Conservation (phyloP, 30 jellyfish, hydroid and myxozoan species). For the Chironex yamaguchii region DNA sequence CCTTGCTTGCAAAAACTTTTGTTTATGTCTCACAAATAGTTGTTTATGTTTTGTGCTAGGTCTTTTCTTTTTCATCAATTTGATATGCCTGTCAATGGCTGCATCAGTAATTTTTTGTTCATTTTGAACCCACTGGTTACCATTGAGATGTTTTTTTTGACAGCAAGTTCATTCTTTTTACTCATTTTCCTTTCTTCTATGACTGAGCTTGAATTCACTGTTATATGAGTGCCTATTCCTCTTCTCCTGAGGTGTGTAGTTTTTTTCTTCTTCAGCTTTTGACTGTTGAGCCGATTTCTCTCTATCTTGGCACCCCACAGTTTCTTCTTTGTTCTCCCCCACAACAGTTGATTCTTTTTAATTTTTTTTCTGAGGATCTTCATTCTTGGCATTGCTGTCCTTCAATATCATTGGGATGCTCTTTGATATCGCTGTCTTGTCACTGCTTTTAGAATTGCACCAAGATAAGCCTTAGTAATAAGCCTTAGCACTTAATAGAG, state of each 20-base stretch:
- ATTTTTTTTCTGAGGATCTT: constrained; percentile 21
- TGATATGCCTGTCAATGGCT: constrained; percentile 25
- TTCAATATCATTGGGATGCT: constrained; percentile 22
- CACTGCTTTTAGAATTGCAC: constrained; percentile 35
- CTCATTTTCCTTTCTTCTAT: neutral
- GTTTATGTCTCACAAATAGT: constrained; percentile 6
- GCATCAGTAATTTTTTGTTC: constrained; percentile 43
- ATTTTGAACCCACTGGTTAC: constrained; percentile 48
- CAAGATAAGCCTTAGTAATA: no score
- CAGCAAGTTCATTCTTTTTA: neutral
- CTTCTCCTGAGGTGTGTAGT: constrained; percentile 16
- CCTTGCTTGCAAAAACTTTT: constrained; percentile 28
- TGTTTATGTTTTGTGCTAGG: constrained; percentile 41
- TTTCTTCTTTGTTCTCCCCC: constrained; percentile 39
- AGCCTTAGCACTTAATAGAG: no score
- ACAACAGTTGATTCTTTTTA: constrained; percentile 52
- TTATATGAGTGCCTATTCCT: constrained; percentile 43
- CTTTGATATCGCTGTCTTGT: constrained; percentile 26
- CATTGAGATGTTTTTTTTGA: no score
- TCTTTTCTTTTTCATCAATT: constrained; percentile 23
- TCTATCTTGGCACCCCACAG: constrained; percentile 39
- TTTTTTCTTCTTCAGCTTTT: constrained; percentile 34
- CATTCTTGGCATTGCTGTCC: constrained; percentile 29
- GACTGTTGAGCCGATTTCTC: constrained; percentile 49
- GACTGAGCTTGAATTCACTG: constrained; percentile 40